These are phyloP conservation scores for Apodemus sylvaticus DNA, from an alignment of 2,113 vertebrate genomes.

Conservation along the genomic window DNA sequence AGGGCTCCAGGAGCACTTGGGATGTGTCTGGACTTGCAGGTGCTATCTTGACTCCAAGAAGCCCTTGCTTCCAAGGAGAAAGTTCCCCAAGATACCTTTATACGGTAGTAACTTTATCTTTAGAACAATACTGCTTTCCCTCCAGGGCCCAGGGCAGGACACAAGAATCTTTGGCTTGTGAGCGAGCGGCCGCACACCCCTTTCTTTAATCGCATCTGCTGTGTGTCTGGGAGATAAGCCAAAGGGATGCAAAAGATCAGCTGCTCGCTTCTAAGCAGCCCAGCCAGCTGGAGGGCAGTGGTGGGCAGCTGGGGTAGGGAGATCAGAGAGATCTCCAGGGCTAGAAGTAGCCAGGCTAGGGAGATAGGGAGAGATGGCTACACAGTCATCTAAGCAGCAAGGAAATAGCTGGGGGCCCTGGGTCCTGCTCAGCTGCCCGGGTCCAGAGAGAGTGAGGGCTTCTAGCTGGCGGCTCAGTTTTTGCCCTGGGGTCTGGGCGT, in stretches of 20 bases:
- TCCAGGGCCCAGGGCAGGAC: background rate
- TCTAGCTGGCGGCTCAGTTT: background rate
- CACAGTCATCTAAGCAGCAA: background rate
- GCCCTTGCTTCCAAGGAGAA: background rate
- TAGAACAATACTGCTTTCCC: background rate
- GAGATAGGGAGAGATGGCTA: too few relatives aligned
- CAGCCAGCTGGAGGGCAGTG: background rate
- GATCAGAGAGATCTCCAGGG: too few relatives aligned
- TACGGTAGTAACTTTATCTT: background rate
- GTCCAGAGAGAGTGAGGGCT: background rate
- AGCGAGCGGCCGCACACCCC: background rate
- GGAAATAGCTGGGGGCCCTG: background rate
- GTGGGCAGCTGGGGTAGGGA: background rate
- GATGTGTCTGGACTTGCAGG: constrained; percentile 28
- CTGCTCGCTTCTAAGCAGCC: background rate
- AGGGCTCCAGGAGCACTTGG: background rate
- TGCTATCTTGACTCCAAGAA: background rate
- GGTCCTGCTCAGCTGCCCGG: background rate
- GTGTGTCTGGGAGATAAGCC: constrained; percentile 46
- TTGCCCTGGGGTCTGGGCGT: background rate
- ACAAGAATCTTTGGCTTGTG: background rate
- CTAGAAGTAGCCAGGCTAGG: background rate
- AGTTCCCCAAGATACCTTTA: background rate
- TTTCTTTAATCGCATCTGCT: constrained; percentile 21
- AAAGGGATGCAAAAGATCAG: background rate